phyloP scores from a whole-genome alignment of 2,888 invertebrate genomes.

The Drosophila eohydei region DNA sequence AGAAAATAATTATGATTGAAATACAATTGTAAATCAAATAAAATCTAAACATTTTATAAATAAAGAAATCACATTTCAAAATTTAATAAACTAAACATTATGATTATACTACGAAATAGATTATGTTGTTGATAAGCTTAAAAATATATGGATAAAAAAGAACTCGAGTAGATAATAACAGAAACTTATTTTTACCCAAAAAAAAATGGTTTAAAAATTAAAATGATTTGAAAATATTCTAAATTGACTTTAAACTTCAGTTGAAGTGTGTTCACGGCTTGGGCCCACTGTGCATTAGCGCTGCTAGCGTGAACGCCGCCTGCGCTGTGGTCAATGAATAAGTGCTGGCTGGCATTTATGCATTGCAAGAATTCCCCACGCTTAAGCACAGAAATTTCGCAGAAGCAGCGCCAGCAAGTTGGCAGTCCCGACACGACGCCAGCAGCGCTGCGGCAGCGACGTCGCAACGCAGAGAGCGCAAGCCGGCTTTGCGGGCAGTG shows the following conservation, averaged over 20 bases:
- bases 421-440: constrained; percentile 35
- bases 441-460: constrained; percentile 35
- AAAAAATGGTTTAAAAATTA: no score
- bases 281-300: constrained; percentile 27
- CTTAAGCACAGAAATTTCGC: constrained; percentile 50
- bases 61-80: not conserved
- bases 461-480: constrained; percentile 32
- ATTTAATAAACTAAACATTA: not conserved
- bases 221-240: not conserved
- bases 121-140: not conserved
- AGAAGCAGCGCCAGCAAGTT: constrained; percentile 60
- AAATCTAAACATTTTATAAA: not conserved
- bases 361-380: constrained; percentile 66
- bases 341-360: constrained; percentile 54
- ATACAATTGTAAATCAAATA: constrained; percentile 10
- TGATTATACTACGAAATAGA: no score
- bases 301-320: constrained; percentile 22
- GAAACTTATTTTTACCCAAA: not conserved
- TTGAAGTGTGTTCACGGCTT: no score
- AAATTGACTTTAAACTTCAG: not conserved
- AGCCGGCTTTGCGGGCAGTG: constrained; percentile 48
- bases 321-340: constrained; percentile 57
- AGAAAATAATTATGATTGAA: constrained; percentile 25
- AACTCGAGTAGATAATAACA: not conserved
- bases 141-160: not conserved